Percentiles rank a stretch among this genome's conserved stretches.
Conservation (phyloP, 2,797 vertebrate species). For the Lindbergichthys nudifrons region DNA sequence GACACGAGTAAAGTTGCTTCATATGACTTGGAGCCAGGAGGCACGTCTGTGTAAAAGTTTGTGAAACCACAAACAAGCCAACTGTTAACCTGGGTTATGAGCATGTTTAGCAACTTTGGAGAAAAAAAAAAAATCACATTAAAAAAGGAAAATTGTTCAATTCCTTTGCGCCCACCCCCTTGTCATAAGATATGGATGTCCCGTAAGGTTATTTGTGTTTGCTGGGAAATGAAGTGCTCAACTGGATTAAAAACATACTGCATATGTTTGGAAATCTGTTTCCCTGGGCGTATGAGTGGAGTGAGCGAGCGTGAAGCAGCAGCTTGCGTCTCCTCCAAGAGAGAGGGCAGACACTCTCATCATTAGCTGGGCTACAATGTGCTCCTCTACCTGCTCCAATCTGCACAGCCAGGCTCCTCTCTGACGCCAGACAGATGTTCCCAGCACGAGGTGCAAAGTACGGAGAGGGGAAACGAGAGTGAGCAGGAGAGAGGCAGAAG, state of each 20-base stretch:
- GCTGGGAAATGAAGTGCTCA: conserved; percentile 85
- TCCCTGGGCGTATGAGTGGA: conserved; percentile 84
- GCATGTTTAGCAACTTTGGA: conserved; percentile 79
- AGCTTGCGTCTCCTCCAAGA: conserved; percentile 85
- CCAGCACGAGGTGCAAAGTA: conserved; percentile 81
- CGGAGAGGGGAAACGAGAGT: conserved; percentile 72
- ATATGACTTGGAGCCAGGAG: conserved; percentile 64
- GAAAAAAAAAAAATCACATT: conserved; percentile 73
- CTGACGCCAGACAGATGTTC: conserved; percentile 89
- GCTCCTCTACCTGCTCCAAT: conserved; percentile 87
- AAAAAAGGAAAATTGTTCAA: conserved; percentile 78
- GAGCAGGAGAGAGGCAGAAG: conserved; percentile 76
- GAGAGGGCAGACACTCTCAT: conserved; percentile 86
- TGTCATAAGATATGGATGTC: conserved; percentile 86
- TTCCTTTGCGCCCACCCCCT: conserved; percentile 86
- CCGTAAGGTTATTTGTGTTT: conserved; percentile 88
- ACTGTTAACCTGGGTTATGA: conserved; percentile 79
- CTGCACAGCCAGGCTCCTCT: conserved; percentile 84
- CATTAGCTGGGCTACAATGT: conserved; percentile 86
- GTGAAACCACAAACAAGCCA: conserved; percentile 74
- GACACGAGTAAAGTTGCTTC: conserved; percentile 68
- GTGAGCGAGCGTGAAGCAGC: conserved; percentile 83
- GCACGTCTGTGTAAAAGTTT: conserved; percentile 78
- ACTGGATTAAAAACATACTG: conserved; percentile 87
- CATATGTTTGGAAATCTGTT: conserved; percentile 91